phyloP scores from a whole-genome alignment of 2,113 vertebrate genomes.

The Petromus typicus region DNA sequence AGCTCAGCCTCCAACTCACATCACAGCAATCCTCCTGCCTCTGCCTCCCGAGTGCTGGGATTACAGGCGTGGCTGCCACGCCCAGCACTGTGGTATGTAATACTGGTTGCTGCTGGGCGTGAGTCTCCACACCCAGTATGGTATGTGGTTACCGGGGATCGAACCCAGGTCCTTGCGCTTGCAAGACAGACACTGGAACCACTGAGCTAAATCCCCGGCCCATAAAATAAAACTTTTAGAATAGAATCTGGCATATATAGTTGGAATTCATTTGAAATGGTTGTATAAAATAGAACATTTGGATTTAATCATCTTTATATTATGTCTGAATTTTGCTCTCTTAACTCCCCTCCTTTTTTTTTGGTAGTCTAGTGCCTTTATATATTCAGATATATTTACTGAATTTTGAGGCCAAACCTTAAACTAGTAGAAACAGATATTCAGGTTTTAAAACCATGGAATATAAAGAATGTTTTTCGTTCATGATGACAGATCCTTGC shows the following conservation, averaged over 20 bases:
- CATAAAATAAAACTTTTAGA: background rate
- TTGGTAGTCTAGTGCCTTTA: background rate
- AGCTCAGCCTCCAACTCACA: too few relatives aligned
- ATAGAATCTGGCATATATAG: background rate
- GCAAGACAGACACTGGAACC: too few relatives aligned
- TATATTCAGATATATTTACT: constrained; percentile 5
- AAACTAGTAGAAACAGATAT: background rate
- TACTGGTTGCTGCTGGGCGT: too few relatives aligned
- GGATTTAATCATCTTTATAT: constrained; percentile 10
- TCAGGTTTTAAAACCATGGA: background rate
- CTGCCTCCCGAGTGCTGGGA: too few relatives aligned
- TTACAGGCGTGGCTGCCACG: too few relatives aligned
- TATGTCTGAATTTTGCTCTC: background rate
- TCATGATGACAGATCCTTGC: constrained; percentile 6
- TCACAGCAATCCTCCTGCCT: too few relatives aligned
- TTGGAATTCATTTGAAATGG: constrained; percentile 41
- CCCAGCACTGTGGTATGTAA: too few relatives aligned
- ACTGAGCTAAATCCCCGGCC: too few relatives aligned
- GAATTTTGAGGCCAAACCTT: background rate
- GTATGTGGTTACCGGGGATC: too few relatives aligned
- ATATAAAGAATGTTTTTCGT: constrained; percentile 18
- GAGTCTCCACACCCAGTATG: too few relatives aligned
- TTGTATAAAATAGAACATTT: constrained; percentile 44
- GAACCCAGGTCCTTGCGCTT: too few relatives aligned
- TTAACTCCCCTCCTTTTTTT: background rate